phyloP scores from a whole-genome alignment of 2,888 invertebrate genomes.

The Ormyrus labotus region DNA sequence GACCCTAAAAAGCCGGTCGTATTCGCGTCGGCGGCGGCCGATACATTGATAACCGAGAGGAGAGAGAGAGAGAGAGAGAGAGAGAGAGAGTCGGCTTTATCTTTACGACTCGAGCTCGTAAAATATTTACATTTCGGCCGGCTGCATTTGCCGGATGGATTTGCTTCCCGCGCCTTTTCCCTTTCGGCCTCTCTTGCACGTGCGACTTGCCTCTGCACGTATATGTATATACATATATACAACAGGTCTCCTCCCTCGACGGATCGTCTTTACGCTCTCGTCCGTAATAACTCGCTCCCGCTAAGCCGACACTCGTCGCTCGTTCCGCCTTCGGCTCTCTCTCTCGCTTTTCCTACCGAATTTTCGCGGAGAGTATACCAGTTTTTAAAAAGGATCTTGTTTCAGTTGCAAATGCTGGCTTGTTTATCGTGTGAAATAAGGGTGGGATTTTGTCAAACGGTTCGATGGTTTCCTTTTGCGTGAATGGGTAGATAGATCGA shows the following conservation, averaged over 20 bases:
- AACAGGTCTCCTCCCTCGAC: no score
- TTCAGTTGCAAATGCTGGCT: no score
- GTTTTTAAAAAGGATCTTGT: no score
- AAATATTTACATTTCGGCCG: constrained; percentile 67
- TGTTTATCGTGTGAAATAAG: no score
- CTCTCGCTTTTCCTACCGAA: no score
- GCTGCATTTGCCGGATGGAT: constrained; percentile 63
- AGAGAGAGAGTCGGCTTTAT: constrained; percentile 52
- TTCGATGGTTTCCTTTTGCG: no score
- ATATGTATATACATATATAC: no score
- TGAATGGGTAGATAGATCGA: no score
- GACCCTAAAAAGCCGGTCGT: constrained; percentile 22
- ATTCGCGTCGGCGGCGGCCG: background rate
- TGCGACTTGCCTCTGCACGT: background rate
- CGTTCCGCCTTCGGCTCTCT: no score
- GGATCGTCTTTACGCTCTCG: constrained; percentile 30
- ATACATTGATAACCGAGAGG: constrained; percentile 26
- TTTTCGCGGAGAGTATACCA: no score
- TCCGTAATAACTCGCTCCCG: constrained; percentile 20
- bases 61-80: no score
- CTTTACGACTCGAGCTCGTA: constrained; percentile 63
- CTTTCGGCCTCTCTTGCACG: constrained; percentile 2
- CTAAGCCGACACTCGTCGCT: constrained; percentile 18
- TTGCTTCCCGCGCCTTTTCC: constrained; percentile 23
- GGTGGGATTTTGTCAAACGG: no score